These are phyloP conservation scores for Mesopsocus fuscifrons DNA, from an alignment of 2,888 invertebrate species.

Conservation along the genomic window DNA sequence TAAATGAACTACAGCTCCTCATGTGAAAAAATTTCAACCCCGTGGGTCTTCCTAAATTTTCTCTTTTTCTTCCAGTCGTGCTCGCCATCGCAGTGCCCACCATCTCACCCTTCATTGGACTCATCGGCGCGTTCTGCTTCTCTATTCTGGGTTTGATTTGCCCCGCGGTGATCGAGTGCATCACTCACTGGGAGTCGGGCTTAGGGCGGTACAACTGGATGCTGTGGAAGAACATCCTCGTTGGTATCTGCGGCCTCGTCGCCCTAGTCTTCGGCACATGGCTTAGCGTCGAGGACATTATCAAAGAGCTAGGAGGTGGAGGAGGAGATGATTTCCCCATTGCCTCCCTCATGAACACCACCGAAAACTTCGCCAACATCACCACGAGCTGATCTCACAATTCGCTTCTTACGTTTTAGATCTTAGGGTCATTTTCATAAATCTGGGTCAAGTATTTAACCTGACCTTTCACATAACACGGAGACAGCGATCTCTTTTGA, in stretches of 20 bases:
- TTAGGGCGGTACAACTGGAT: constrained; percentile 54
- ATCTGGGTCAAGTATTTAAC: no score
- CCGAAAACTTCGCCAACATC: background rate
- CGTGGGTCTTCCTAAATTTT: no score
- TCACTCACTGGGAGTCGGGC: constrained; percentile 71
- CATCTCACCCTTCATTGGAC: constrained; percentile 73
- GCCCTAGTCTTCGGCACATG: constrained; percentile 69
- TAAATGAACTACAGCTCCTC: no score
- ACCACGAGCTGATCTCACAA: background rate
- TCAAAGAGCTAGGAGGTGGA: constrained; percentile 18
- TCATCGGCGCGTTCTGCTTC: constrained; percentile 87
- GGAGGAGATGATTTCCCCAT: no score
- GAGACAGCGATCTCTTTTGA: no score
- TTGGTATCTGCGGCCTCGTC: constrained; percentile 53
- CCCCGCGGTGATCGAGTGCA: constrained; percentile 67
- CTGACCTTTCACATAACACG: no score
- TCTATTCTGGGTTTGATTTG: constrained; percentile 77
- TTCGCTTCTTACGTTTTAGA: background rate
- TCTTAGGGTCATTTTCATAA: no score
- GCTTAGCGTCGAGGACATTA: constrained; percentile 40
- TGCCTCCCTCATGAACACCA: no score
- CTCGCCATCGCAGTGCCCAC: constrained; percentile 74
- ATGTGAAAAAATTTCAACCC: no score
- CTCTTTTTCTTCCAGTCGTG: no score
- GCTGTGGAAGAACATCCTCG: constrained; percentile 56